Percentiles rank a stretch among this genome's conserved stretches.
phyloP scores from a whole-genome alignment of 2,113 vertebrate genomes.

The Puffinus mauretanicus region DNA sequence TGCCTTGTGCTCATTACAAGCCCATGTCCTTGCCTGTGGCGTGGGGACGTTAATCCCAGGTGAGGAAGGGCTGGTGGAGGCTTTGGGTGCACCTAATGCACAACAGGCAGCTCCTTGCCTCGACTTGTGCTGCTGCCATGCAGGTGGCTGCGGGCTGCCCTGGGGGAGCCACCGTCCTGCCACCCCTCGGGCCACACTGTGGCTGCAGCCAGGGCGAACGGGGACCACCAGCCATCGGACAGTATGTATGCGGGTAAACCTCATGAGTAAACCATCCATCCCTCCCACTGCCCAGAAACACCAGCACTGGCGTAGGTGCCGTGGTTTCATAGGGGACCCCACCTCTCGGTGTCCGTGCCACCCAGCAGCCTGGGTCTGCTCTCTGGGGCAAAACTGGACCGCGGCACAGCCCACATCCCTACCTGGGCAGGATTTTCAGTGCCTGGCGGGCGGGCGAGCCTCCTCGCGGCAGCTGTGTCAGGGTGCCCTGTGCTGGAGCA shows the following conservation, averaged over 20 bases:
- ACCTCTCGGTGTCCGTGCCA: accelerated
- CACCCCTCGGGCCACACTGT: background rate
- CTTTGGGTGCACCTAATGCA: background rate
- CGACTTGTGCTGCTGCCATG: background rate
- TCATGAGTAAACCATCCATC: background rate
- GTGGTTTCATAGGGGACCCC: background rate
- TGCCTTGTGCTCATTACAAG: background rate
- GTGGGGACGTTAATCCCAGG: background rate
- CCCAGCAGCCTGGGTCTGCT: background rate
- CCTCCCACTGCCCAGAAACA: background rate
- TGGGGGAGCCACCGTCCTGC: background rate
- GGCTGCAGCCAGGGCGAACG: accelerated
- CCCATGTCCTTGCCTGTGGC: too few relatives aligned
- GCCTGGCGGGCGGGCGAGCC: background rate
- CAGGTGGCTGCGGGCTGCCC: background rate
- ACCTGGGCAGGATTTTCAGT: background rate
- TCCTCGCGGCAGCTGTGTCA: background rate
- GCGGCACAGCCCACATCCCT: background rate
- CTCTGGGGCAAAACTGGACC: background rate
- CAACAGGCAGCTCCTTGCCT: background rate
- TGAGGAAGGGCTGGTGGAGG: background rate
- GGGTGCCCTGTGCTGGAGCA: background rate
- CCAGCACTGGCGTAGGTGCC: accelerated
- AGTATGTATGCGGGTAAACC: background rate
- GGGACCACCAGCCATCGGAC: background rate